A percentile compares a stretch with the other conserved stretches of the same genome.
phyloP scores from a whole-genome alignment of 2,888 invertebrate genomes.

The Sesia bembeciformis region DNA sequence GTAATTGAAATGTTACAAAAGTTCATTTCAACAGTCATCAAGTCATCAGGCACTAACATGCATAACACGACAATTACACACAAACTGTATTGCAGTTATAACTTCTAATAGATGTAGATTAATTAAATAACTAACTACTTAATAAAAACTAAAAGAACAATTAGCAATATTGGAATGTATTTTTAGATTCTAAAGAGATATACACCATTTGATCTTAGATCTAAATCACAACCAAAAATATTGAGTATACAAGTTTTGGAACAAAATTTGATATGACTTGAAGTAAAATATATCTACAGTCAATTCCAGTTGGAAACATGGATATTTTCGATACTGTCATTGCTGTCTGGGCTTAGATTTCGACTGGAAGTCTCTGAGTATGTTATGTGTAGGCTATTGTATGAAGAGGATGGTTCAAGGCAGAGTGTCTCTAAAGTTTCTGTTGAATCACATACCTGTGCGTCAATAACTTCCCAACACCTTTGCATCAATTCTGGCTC shows the following conservation, averaged over 20 bases:
- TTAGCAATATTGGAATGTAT: conserved; percentile 20
- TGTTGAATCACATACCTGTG: conserved; percentile 83
- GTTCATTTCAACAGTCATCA: conserved; percentile 4
- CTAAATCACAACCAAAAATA: conserved; percentile 61
- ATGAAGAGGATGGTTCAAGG: conserved; percentile 56
- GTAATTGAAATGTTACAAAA: conserved; percentile 33
- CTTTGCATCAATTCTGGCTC: conserved; percentile 97
- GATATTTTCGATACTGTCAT: conserved; percentile 44
- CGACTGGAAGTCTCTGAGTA: conserved; percentile 55
- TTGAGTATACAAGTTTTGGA: background rate
- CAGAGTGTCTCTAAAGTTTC: conserved; percentile 62
- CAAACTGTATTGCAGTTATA: conserved; percentile 71
- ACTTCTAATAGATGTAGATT: background rate
- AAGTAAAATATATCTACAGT: background rate
- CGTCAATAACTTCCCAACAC: conserved; percentile 98
- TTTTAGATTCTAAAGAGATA: conserved; percentile 5
- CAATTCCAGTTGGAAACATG: conserved; percentile 6
- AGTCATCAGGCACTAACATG: conserved; percentile 30
- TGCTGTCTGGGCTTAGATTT: conserved; percentile 51
- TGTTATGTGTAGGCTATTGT: conserved; percentile 58
- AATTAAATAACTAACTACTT: background rate
- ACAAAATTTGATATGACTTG: background rate
- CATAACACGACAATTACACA: conserved; percentile 21
- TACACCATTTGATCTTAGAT: conserved; percentile 22
- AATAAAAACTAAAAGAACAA: conserved; percentile 32